Base-by-base conservation (phyloP, 2,888 invertebrate species). In the Rotaria socialis region DNA sequence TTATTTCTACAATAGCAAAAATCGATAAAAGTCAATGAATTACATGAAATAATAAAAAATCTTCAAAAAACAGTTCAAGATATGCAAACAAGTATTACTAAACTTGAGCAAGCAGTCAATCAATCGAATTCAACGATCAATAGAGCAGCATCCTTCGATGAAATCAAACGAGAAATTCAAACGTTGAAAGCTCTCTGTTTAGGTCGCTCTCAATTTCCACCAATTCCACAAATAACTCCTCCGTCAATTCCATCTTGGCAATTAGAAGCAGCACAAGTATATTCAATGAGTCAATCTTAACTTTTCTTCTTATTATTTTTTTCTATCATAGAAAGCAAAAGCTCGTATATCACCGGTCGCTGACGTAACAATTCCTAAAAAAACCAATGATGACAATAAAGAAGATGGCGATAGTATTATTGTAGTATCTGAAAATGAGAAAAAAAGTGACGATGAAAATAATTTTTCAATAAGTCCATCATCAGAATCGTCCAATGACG, bases 201-300 rank as follows among this genome's bases (percentile, higher is more conserved):
- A 56, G 80, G 60, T n/a, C 35, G 86, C 22, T 55, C 58, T 24
- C 86, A 86, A 85, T 86, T 86, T 85, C 86, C 86, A 24, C 27
- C 80, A n/a, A 80, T 85, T 50, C 86, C 86, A 52, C 14, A 56
- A 56, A 35, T 86, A 35, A 35, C 35, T 5, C 24, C 50, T 7
- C 85, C 86, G 19, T n/a, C 43, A 35, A 50, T 86, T 47, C 86
- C 86, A 43, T 55, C 85, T 10, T 86, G 86, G 86, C 86, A 86
- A 60, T 43, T 86, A 27, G 86, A 86, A 19, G 47, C 80, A n/a
- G 11, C 22, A 24, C 2, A 47, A 47, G 67, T 35, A 67, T 5
- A 27, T 27, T 35, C 50, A 50, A 11, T 50, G 50, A 50, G 14
- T 50, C 14, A 47, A 47, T 10, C 11, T 47, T 52, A 16, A 52